Base-by-base conservation (phyloP, 2,888 invertebrate genomes). In the Lutraria lutraria region DNA sequence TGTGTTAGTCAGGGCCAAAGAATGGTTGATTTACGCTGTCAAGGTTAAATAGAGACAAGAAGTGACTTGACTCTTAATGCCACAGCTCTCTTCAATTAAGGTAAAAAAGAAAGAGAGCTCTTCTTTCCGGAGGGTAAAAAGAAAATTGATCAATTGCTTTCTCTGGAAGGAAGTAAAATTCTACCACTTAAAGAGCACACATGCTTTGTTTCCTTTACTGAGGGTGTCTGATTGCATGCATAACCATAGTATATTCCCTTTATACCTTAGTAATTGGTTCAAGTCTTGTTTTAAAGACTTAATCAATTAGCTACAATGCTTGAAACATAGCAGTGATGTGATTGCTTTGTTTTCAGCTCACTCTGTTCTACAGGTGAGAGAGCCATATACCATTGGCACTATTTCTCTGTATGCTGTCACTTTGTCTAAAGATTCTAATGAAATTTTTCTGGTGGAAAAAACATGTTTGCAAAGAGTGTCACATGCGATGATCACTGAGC, bases 1-100 rank as follows among this genome's bases (percentile, higher is more conserved):
- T 68, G 25, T 68, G 63, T n/a, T 25, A 68, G 63, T 12, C 63
- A 25, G 63, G 63, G n/a, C 25, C n/a, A 25, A 68, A 25, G 63
- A 68, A 68, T 25, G 63, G 63, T 4, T 68, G 63, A 68, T 68
- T 25, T 68, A 68, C 25, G 25, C 25, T 68, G 63, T 68, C 63
- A 68, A 68, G 63, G 63, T 68, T 68, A 68, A 68, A 68, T 68
- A 25, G 63, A 68, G 25, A 68, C 63, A 25, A 25, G 63, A 68
- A n/a, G 25, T 68, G 63, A 25, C 63, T n/a, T 10, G 63, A 68
- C 63, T 3, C 63, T 25, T 68, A n/a, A 25, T 56, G 56, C 56
- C 56, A 56, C 3, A 68, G 63, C 25, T 25, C 63, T 68, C 63
- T 68, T 68, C 63, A 68, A 68, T 68, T 68, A 68, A 25, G 25